A percentile compares a stretch with the other conserved stretches of the same genome.
phyloP scores from a whole-genome alignment of 2,888 invertebrate species.

The Campoplex capitator region DNA sequence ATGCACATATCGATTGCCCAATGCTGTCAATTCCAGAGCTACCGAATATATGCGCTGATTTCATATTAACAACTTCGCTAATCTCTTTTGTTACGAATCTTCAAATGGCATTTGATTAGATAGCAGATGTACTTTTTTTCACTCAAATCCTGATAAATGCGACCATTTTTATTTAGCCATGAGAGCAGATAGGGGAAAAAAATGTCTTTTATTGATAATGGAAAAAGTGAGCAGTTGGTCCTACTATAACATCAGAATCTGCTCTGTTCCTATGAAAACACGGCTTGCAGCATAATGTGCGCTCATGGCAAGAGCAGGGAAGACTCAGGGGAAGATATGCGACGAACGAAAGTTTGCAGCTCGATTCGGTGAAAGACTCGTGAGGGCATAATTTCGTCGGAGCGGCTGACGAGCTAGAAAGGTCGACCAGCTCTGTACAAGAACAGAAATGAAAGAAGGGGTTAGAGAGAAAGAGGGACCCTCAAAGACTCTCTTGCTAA shows the following conservation, averaged over 20 bases:
- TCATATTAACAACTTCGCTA: constrained; percentile 58
- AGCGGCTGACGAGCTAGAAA: constrained; percentile 78
- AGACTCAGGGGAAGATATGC: constrained; percentile 30
- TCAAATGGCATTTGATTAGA: constrained; percentile 48
- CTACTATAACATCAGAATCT: constrained; percentile 13
- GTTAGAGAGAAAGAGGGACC: constrained; percentile 72
- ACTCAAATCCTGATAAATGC: constrained; percentile 41
- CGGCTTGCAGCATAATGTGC: constrained; percentile 50
- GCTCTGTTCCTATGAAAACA: constrained; percentile 51
- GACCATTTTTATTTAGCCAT: constrained; percentile 1
- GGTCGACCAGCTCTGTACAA: constrained; percentile 77
- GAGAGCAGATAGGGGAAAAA: constrained; percentile 1
- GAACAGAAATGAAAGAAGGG: constrained; percentile 9
- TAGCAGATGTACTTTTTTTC: constrained; percentile 58
- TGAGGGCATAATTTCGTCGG: constrained; percentile 80
- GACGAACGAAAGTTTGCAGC: constrained; percentile 77
- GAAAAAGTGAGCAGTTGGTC: constrained; percentile 18
- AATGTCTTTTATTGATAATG: constrained; percentile 47
- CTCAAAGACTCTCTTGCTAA: constrained; percentile 84
- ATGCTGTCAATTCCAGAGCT: constrained; percentile 39
- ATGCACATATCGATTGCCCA: constrained; percentile 50
- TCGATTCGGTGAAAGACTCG: constrained; percentile 78
- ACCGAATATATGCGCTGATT: constrained; percentile 27
- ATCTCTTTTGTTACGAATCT: constrained; percentile 59
- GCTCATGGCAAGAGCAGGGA: constrained; percentile 37